Evolutionary conservation across 1,140 invertebrate species (phyloP), one percentile per base, ranked within the genome.

Genomic region (Hyposmocoma kahamanoa): DNA sequence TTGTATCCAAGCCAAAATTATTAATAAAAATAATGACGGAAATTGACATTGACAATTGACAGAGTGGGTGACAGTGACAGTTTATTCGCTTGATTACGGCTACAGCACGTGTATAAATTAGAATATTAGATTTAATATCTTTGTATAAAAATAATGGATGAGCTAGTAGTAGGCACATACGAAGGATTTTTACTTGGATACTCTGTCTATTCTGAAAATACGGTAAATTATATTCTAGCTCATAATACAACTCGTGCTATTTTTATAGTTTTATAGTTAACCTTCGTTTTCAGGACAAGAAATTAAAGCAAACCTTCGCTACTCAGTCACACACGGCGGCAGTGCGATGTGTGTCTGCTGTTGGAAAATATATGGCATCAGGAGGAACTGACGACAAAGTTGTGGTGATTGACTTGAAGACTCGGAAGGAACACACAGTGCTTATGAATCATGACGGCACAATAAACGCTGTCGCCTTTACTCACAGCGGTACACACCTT

Each of bases 371-470:
- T 79, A 78, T 98, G 36, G 96, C 94, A 10, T 96, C 95, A 17
- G 95, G 95, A 8, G 93, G 94, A 34, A 90, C 92, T n/a, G 97
- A 98, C 87, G 97, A 98, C 87, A 91, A 91, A 38, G 92, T 98
- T 56, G 91, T 93, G 39, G 78, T 98, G 1, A 96, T 96, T 64
- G 93, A 98, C 75, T 90, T 98, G 84, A 89, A 90, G 42, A 89
- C 88, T 0, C 87, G 95, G 19, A 91, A 89, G 55, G 94, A 97
- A 76, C 88, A 91, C 65, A 95, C 94, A 26, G 90, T 92, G 53
- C 76, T 98, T 13, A 90, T 92, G 61, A 91, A 95, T 47, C 96
- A 98, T 73, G 87, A 91, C 78, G 94, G 95, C 87, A 94, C 94
- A 1, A 88, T 97, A 6, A 96, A 92, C 50, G 86, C 90, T 46